Conservation (phyloP, 37 sponge, comb jelly and placozoan genomes). For the Tethya wilhelma region DNA sequence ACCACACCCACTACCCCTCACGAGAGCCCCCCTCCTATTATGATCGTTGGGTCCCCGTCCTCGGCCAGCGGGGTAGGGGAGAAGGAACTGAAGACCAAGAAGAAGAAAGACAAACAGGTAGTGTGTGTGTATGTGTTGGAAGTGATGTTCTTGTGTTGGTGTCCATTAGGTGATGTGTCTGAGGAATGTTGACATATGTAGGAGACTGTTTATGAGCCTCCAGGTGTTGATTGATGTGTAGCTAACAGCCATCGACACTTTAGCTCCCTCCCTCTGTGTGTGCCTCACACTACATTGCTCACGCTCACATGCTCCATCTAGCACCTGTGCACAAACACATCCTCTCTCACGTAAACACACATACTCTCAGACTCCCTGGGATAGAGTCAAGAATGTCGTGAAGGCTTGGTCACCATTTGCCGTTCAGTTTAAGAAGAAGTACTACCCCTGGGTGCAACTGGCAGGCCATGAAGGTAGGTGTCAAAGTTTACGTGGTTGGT, state of each 20-base stretch:
- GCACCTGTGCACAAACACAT: background rate
- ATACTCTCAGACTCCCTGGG: conserved; percentile 38
- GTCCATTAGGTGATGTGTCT: background rate
- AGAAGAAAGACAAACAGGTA: conserved; percentile 6
- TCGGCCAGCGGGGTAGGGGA: background rate
- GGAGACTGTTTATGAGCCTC: too few species aligned
- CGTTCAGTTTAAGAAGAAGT: conserved; percentile 92
- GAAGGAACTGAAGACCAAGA: conserved; percentile 15
- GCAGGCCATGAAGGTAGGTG: conserved; percentile 96
- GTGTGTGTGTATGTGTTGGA: conserved; percentile 17
- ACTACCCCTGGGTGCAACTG: conserved; percentile 98
- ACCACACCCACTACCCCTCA: conserved; percentile 13
- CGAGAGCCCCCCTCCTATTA: background rate
- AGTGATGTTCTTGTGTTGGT: background rate
- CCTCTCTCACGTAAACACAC: background rate
- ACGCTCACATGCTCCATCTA: too few species aligned
- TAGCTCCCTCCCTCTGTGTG: too few species aligned
- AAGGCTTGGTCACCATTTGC: conserved; percentile 94
- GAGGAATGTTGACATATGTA: background rate
- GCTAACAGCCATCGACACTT: too few species aligned
- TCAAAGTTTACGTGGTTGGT: too few species aligned
- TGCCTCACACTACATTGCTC: too few species aligned
- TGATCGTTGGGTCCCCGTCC: background rate
- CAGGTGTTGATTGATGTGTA: too few species aligned
- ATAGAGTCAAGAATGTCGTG: conserved; percentile 68